Evolutionary conservation across 2,888 invertebrate species (phyloP).

Genomic region (Lysandra coridon): DNA sequence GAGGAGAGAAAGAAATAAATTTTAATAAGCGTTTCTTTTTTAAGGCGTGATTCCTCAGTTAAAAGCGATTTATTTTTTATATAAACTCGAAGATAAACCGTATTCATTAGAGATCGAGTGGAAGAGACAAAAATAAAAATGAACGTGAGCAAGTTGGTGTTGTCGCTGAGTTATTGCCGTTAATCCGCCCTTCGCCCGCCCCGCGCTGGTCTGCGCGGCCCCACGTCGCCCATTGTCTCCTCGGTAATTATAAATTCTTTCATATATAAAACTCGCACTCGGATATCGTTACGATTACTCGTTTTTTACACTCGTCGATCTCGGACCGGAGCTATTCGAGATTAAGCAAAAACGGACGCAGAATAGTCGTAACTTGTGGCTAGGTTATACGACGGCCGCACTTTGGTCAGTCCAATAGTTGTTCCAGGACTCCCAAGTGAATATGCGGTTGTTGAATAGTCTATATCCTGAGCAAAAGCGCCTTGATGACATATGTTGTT

Average conservation of each 20-base stretch:
- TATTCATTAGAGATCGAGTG: conserved; percentile 80
- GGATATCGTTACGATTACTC: not conserved
- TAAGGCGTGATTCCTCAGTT: conserved; percentile 81
- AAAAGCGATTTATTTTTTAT: conserved; percentile 80
- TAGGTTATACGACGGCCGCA: not conserved
- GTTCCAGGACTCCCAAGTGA: not conserved
- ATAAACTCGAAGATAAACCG: conserved; percentile 78
- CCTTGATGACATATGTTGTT: not conserved
- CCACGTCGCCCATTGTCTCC: conserved; percentile 32
- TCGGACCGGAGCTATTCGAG: not conserved
- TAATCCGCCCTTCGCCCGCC: conserved; percentile 66
- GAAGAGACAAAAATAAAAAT: conserved; percentile 77
- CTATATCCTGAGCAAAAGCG: not conserved
- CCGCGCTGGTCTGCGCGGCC: conserved; percentile 59
- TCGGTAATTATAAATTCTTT: conserved; percentile 33
- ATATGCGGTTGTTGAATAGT: not conserved
- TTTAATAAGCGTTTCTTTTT: conserved; percentile 81
- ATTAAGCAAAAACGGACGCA: not conserved
- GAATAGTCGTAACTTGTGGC: not conserved
- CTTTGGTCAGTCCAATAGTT: not conserved
- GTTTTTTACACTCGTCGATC: not conserved
- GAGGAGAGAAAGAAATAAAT: conserved; percentile 80
- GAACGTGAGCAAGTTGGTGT: conserved; percentile 74
- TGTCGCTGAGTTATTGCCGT: conserved; percentile 76
- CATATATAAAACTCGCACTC: not conserved